These are phyloP conservation scores for Choloepus didactylus DNA, from an alignment of 2,797 vertebrate species.

Conservation along the genomic window DNA sequence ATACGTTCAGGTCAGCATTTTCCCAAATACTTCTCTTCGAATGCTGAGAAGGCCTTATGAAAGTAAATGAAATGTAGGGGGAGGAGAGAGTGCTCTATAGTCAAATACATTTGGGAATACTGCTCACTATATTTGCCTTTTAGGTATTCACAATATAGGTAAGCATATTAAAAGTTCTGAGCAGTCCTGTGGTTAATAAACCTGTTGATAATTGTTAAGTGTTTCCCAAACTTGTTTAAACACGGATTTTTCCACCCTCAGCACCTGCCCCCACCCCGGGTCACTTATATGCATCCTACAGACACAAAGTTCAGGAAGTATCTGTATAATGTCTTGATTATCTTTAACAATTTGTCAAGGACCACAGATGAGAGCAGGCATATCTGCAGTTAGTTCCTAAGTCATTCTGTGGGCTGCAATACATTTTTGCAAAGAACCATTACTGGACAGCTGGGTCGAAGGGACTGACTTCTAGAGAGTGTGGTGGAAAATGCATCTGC, in stretches of 20 bases:
- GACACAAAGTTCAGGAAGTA: not conserved
- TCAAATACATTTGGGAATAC: not conserved
- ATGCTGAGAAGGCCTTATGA: not conserved
- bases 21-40: not conserved
- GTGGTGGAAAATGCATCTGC: not conserved
- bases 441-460: not conserved
- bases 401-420: not conserved
- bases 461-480: not conserved
- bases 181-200: not conserved
- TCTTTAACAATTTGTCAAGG: not conserved
- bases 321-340: not conserved
- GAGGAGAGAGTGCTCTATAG: fast-evolving
- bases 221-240: not conserved
- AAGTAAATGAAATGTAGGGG: not conserved
- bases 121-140: not conserved
- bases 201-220: not conserved
- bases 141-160: not conserved
- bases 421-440: not conserved
- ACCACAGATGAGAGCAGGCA: not conserved
- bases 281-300: not conserved
- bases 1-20: not conserved
- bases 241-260: not conserved
- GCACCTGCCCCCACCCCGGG: not conserved
- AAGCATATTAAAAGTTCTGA: not conserved
- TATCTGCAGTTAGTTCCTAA: not conserved